Evolutionary conservation across 2,888 invertebrate species (phyloP), one percentile per base, ranked within the genome.

Genomic region (Acleris emargana): DNA sequence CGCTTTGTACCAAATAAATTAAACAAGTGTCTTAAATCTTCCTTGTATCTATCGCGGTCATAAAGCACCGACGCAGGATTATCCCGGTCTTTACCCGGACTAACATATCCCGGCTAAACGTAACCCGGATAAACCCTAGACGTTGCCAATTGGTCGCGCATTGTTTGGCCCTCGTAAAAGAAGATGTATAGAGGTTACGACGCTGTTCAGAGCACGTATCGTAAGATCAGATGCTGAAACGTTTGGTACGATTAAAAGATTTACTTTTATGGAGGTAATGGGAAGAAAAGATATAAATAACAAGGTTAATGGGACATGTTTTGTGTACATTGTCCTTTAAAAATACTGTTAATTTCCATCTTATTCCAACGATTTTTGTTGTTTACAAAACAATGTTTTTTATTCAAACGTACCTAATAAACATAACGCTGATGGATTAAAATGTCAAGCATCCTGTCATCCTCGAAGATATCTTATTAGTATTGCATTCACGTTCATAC

Each of bases 41-140:
- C 72, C 69, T 68, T 58, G 64, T 75, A 73, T 76, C 71, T 74
- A 62, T 69, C 61, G 20, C 63, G 73, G 74, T 79, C 78, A 77
- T 83, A 85, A 84, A 84, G 74, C 76, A 76, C 71, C 69, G 71
- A 73, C 73, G 72, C 73, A 66, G 77, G 81, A 83, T 82, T 84
- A 84, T 69, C 72, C 67, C 64, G 74, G 76, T 73, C 50, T 75
- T 73, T 77, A 51, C 54, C 59, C 32, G 54, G 61, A 61, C 57
- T 52, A 61, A 61, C 57, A 17, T 70, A 75, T 74, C 69, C 71
- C 69, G 71, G 72, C 68, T 71, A 72, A 73, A 72, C 71, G 71
- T 70, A 72, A 73, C 54, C 64, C 50, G 54, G 64, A 51, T 50
- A 62, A 53, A n/a, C n/a, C 71, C 68, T 73, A 74, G 76, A 78